Conservation (phyloP, 2,888 invertebrate genomes). For the Melangyna quadrimaculata region DNA sequence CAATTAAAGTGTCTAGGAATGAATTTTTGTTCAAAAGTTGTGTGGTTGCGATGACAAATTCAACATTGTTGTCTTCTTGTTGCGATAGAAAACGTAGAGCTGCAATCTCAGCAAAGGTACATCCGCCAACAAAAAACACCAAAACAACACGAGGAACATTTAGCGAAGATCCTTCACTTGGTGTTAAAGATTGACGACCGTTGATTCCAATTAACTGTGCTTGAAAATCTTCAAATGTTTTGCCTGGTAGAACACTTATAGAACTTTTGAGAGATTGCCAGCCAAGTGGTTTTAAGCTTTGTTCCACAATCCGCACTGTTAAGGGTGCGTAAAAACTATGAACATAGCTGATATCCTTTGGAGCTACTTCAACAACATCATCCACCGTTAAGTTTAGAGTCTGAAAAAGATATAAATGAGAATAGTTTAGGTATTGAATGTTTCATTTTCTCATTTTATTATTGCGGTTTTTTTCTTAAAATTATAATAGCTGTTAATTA, state of each 20-base stretch:
- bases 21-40: constrained; percentile 94
- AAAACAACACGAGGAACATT: constrained; percentile 85
- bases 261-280: constrained; percentile 92
- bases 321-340: constrained; percentile 97
- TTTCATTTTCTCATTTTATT: too few species aligned
- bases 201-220: constrained; percentile 83
- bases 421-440: neutral
- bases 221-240: constrained; percentile 86
- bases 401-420: constrained; percentile 78
- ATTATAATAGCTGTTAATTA: too few species aligned
- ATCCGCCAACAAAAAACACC: constrained; percentile 98
- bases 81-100: constrained; percentile 88
- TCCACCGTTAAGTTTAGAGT: constrained; percentile 93
- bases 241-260: constrained; percentile 89
- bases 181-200: constrained; percentile 83
- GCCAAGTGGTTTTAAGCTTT: constrained; percentile 88
- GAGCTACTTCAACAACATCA: constrained; percentile 91
- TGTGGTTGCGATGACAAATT: constrained; percentile 94
- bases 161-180: constrained; percentile 83
- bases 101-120: constrained; percentile 96
- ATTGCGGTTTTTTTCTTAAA: too few species aligned
- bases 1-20: constrained; percentile 89
- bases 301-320: constrained; percentile 92
- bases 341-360: constrained; percentile 94
- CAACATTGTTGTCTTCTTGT: constrained; percentile 91